Evolutionary conservation across 2,888 invertebrate genomes (phyloP).

Genomic region (Caenorhabditis doughertyi): DNA sequence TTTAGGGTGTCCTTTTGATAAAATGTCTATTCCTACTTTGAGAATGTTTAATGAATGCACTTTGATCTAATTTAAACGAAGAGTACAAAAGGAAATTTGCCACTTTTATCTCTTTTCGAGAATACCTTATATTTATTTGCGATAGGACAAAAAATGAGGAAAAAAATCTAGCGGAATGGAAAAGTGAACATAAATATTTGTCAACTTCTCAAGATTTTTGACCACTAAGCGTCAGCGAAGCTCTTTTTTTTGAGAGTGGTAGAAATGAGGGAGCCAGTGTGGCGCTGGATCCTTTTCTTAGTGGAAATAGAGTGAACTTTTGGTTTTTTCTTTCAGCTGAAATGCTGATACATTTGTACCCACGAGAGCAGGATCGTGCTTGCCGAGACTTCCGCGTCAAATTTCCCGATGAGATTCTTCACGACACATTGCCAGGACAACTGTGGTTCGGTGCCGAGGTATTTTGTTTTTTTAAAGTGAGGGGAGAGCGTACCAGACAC

Average conservation of each 20-base stretch:
- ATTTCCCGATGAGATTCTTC: conserved; percentile 98
- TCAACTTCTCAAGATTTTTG: conserved; percentile 56
- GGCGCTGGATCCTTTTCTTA: conserved; percentile 5
- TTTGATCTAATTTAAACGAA: conserved; percentile 15
- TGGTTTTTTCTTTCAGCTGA: conserved; percentile 77
- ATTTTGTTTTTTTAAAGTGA: conserved; percentile 12
- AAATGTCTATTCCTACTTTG: not conserved
- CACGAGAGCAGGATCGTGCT: conserved; percentile 81
- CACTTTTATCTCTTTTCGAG: not conserved
- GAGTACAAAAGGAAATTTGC: conserved; percentile 18
- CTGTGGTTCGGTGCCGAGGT: conserved; percentile 99
- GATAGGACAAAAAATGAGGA: conserved; percentile 3
- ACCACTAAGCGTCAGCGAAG: conserved; percentile 49
- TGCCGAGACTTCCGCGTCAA: conserved; percentile 94
- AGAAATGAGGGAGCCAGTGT: conserved; percentile 12
- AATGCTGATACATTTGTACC: conserved; percentile 81
- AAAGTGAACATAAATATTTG: conserved; percentile 57
- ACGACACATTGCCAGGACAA: conserved; percentile 97
- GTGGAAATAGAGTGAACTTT: not conserved
- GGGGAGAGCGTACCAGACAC: conserved; percentile 20
- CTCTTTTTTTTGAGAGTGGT: conserved; percentile 18
- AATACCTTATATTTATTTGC: conserved; percentile 13
- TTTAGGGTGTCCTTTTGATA: conserved; percentile 15
- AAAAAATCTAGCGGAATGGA: conserved; percentile 21
- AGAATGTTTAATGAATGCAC: conserved; percentile 47